Evolutionary conservation across 2,113 vertebrate genomes (phyloP).

Genomic region (Ptilorrhoa leucosticta): DNA sequence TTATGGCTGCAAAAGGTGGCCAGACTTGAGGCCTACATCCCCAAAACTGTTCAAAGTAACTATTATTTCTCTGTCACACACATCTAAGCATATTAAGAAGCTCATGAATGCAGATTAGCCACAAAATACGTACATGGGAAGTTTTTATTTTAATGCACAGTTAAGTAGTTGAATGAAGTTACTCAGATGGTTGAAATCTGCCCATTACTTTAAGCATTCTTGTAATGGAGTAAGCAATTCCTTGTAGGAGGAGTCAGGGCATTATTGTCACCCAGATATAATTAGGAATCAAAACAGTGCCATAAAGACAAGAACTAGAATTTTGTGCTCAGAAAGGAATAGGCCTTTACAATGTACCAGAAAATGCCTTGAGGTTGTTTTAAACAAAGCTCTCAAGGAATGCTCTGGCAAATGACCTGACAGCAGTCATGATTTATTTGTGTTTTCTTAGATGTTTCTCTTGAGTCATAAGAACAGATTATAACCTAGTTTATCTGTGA

Average conservation of each 20-base stretch:
- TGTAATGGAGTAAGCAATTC: neutral
- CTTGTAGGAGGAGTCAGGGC: neutral
- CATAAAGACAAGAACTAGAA: neutral
- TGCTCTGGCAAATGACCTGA: constrained; percentile 8
- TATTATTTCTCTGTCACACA: neutral
- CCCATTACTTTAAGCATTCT: neutral
- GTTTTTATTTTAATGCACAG: neutral
- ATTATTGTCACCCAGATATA: neutral
- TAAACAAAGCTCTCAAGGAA: neutral
- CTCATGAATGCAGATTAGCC: neutral
- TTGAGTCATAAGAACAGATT: constrained; percentile 34
- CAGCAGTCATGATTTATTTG: neutral
- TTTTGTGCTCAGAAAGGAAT: neutral
- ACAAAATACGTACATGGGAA: neutral
- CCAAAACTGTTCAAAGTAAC: neutral
- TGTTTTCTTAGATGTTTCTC: constrained; percentile 35
- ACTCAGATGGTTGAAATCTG: neutral
- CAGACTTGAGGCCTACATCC: neutral
- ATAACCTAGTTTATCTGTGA: constrained; percentile 39
- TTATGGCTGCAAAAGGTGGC: neutral
- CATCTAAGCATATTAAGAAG: neutral
- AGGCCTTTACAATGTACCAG: neutral
- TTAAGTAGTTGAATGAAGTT: neutral
- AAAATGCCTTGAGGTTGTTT: neutral
- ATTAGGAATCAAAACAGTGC: neutral